Base-by-base conservation (phyloP, 2,113 vertebrate species). In the Odocoileus virginianus region DNA sequence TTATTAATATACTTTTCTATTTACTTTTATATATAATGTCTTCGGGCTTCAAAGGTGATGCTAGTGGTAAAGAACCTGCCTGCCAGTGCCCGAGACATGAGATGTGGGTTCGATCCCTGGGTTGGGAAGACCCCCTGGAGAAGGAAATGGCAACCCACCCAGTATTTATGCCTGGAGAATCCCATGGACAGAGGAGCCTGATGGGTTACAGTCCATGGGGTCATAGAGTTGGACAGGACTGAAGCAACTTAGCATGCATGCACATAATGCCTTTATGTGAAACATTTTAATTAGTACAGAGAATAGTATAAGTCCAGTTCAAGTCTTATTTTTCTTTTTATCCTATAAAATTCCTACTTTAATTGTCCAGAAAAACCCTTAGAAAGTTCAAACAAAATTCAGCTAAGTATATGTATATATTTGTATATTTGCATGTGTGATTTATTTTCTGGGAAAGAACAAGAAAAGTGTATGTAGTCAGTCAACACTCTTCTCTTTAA, bases 401-500 rank as follows among this genome's bases (percentile, higher is more conserved):
- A 96, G 40, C 36, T 82, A 55, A 54, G 25, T 67, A 57, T 87
- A 7, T 64, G 3, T 64, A 95, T 5, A 52, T 76, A 85, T 92
- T 88, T 94, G 40, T 52, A 67, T 36, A 79, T 61, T 78, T 84
- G 54, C 81, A 5, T 5, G 1, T 28, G 15, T 64, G 58, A 78
- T 71, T 5, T 71, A 78, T 50, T 15, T 36, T 30, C n/a, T 19
- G 47, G 6, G 19, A 21, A 13, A 93, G n/a, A 86, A 15, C 23
- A 91, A 55, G 33, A 91, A 91, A 89, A 76, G 19, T 58, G 3
- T 3, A 96, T 85, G 19, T 13, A 97, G 45, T 82, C 85, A 64
- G 64, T 94, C 43, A 93, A 61, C n/a, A 92, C 89, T 81, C 43
- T 93, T 95, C n/a, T 76, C 40, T 92, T 97, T 71, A 95, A 96